Evolutionary conservation across 2,797 vertebrate species (phyloP).

Genomic region (Cyprinella venusta): DNA sequence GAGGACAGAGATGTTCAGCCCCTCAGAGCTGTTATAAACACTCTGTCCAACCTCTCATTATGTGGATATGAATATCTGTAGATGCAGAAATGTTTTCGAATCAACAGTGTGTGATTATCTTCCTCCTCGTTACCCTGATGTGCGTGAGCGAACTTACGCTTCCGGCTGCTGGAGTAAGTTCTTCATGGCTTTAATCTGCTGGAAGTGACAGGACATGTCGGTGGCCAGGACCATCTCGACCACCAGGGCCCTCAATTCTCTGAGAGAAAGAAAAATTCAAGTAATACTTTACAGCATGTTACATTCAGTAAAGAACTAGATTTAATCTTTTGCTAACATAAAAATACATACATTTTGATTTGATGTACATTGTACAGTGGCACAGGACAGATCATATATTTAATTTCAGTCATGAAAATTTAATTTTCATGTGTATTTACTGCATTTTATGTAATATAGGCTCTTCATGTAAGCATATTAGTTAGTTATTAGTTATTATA

Average conservation of each 20-base stretch:
- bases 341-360: not conserved
- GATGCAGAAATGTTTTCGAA: slow-evolving; percentile 39
- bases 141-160: slow-evolving; percentile 80
- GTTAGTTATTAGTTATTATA: not conserved
- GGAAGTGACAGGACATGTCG: slow-evolving; percentile 98
- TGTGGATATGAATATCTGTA: slow-evolving; percentile 30
- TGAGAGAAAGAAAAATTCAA: slow-evolving; percentile 57
- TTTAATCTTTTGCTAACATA: not conserved
- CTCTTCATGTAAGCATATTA: not conserved
- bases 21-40: slow-evolving; percentile 24
- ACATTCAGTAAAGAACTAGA: not conserved
- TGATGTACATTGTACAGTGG: not conserved
- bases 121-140: slow-evolving; percentile 12
- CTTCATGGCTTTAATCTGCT: slow-evolving; percentile 98
- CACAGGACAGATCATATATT: not conserved
- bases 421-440: not conserved
- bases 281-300: not conserved
- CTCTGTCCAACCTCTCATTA: slow-evolving; percentile 34
- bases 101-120: slow-evolving; percentile 24
- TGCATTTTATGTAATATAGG: not conserved
- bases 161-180: slow-evolving; percentile 90
- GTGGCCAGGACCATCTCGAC: slow-evolving; percentile 98
- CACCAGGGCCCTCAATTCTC: slow-evolving; percentile 91
- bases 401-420: not conserved
- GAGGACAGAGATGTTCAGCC: slow-evolving; percentile 59